These are phyloP conservation scores for Hemiprocne comata DNA, from an alignment of 2,113 vertebrate species.

Conservation along the genomic window DNA sequence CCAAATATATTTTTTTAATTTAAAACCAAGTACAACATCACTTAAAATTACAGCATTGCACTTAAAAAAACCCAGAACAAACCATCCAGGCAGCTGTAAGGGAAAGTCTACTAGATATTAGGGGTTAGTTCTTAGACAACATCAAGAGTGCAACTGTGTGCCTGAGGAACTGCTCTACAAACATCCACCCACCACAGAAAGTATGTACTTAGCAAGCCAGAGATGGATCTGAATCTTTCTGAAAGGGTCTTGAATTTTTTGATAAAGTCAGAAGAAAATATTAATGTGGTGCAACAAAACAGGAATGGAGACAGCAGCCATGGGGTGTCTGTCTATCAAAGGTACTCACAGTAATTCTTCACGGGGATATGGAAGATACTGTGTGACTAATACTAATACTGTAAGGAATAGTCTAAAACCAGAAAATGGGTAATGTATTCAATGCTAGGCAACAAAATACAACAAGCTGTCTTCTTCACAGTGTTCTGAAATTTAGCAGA, in stretches of 20 bases:
- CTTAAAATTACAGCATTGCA: not conserved
- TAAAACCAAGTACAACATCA: not conserved
- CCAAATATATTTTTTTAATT: not conserved
- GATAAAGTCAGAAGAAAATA: not conserved
- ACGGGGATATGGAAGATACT: not conserved
- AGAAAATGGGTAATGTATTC: not conserved
- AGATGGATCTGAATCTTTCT: not conserved
- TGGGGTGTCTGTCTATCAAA: not conserved
- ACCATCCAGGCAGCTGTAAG: not conserved
- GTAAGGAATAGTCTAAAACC: not conserved
- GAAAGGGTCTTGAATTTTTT: not conserved
- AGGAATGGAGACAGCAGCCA: not conserved
- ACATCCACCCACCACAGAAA: not conserved
- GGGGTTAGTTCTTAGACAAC: not conserved
- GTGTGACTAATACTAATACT: not conserved
- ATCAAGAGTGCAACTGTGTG: not conserved
- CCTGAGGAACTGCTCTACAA: not conserved
- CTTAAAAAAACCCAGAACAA: not conserved
- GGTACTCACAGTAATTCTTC: not conserved
- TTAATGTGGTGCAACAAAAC: not conserved
- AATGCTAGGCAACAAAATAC: not conserved
- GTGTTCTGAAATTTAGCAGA: not conserved
- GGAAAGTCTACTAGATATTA: not conserved
- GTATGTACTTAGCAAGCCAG: not conserved
- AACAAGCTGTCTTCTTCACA: not conserved